Base-by-base conservation (phyloP, 64 coral and sea anemone species). In the Dendronephthya gigantea region DNA sequence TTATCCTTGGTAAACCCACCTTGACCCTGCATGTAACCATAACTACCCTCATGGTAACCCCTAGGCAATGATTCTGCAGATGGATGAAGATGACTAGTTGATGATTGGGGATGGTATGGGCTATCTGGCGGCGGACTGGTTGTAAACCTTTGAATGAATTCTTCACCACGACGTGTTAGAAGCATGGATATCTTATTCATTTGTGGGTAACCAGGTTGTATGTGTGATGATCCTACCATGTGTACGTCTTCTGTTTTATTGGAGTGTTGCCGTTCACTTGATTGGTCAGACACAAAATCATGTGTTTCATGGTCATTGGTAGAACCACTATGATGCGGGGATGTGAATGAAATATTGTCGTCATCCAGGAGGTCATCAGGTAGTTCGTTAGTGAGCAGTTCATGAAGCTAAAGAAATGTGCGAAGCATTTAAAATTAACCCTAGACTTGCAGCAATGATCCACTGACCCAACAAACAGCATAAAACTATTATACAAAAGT, bases 321-420 rank as follows among this genome's bases (percentile, higher is more conserved):
- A 76, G 89, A 93, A 29, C 92, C 93, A 25, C 88, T 87, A 69
- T 89, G 84, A 76, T 90, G 92, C 83, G 93, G 95, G 39, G 95
- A 98, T 23, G 92, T 91, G 36, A 98, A 98, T 16, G 95, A 98
- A 10, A 85, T 85, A 84, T 97, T 97, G 47, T 98, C 95, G 50
- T 98, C 95, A 87, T 98, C 90, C 0, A 93, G 83, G 0, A 98
- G 88, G 2, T 89, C 89, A 83, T 98, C 95, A 52, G 93, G 92
- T 50, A 98, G 95, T 40, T 98, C 95, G 84, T 89, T 88, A 40
- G 87, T 87, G 39, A 98, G 49, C n/a, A 98, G 65, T 35, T 91
- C 91, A 14, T 90, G 92, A 39, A 98, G 87, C 95, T 98, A 83
- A 39, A 90, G 82, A 27, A 17, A 70, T n/a, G n/a, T n/a, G n/a